Base-by-base conservation (phyloP, 2,888 invertebrate genomes). In the Cartodere bifasciata region DNA sequence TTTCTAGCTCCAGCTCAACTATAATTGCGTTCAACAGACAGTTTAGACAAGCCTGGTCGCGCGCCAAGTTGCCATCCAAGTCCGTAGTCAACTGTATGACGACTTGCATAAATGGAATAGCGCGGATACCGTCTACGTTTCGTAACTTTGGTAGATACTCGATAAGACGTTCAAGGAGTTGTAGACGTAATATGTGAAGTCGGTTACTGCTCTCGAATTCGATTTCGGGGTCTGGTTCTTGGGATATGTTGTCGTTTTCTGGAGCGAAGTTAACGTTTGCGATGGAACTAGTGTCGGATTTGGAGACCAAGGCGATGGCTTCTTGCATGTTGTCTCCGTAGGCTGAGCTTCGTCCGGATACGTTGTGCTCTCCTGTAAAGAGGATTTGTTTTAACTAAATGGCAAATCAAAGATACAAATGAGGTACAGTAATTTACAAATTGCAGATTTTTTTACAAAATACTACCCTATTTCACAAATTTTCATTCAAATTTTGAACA, bases 271-370 rank as follows among this genome's bases (percentile, higher is more conserved):
- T 31, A 3, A 41, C 40, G 35, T 43, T 49, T 21, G 38, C 39
- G 4, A 41, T 39, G 32, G 69, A 67, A 49, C 65, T 69, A 16
- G 65, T 67, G 48, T 72, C 73, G 36, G 71, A 70, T 33, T 69
- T 60, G 13, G 60, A 49, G 21, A 67, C 66, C 33, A 69, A 64
- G 34, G 49, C 55, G 20, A 55, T 53, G 13, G 64, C 58, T 46
- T 75, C 75, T 34, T 68, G 67, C 16, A 66, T 63, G 42, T 67
- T 69, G 50, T 83, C 83, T 47, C 88, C 91, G 54, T 91, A 91
- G 2, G 86, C 84, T 46, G 90, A 90, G 63, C 90, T 91, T 22
- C 90, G 70, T 4, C 90, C 91, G n/a, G 90, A 90, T 6, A 84
- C 87, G 49, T 72, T 75, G 43, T 73, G 73, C 48, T 74, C 73